Percentiles rank a stretch among this genome's conserved stretches.
These are phyloP conservation scores for Chroicocephalus ridibundus DNA, from an alignment of 2,113 vertebrate species.

Conservation along the genomic window DNA sequence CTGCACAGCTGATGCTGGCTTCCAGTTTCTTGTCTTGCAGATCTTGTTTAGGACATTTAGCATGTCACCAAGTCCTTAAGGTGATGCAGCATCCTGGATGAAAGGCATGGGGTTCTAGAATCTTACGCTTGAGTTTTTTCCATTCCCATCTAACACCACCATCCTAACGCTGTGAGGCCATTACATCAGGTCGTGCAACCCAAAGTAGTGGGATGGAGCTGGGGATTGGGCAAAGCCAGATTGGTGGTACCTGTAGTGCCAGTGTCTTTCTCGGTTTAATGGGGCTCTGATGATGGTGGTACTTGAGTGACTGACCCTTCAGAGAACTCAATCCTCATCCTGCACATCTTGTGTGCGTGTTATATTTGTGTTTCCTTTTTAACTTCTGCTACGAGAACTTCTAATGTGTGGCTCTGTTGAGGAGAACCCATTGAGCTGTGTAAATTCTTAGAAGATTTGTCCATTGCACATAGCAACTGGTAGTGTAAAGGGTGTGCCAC, in stretches of 20 bases:
- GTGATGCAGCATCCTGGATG: background rate
- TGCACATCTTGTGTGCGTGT: background rate
- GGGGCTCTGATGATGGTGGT: background rate
- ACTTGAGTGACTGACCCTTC: background rate
- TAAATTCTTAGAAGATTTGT: background rate
- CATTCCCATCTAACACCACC: background rate
- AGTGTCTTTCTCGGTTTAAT: background rate
- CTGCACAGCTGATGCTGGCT: background rate
- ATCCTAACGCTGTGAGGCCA: background rate
- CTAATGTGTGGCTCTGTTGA: background rate
- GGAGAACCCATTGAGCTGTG: background rate
- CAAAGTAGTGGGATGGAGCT: background rate
- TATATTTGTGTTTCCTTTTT: background rate
- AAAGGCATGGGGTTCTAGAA: background rate
- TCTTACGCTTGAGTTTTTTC: fast-evolving
- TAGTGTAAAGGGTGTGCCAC: background rate
- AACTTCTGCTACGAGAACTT: background rate
- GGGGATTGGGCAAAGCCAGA: background rate
- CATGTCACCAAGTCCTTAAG: background rate
- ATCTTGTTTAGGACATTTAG: background rate
- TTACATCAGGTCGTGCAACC: background rate
- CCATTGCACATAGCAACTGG: background rate
- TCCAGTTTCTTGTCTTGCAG: background rate
- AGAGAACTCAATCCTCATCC: background rate
- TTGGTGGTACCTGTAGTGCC: background rate